Percentiles rank a stretch among this genome's conserved stretches.
Conservation (phyloP, 2,113 vertebrate species). For the Thamnophis sirtalis region DNA sequence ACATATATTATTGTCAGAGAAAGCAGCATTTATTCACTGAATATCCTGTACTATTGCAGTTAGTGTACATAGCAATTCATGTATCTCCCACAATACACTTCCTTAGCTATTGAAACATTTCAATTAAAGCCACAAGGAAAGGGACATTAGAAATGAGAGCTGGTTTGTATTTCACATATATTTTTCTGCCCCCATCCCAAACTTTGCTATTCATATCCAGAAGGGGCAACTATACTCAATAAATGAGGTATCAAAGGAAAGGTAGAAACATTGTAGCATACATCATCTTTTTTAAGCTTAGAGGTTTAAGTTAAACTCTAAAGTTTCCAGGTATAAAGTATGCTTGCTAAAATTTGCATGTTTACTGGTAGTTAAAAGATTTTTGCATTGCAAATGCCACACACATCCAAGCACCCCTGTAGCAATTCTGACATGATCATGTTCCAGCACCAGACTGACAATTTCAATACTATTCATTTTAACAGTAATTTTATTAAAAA, state of each 20-base stretch:
- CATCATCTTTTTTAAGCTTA: not conserved
- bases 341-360: conserved; percentile 2
- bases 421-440: conserved; percentile 49
- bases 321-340: not conserved
- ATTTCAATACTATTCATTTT: not conserved
- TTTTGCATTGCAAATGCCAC: conserved; percentile 19
- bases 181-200: not conserved
- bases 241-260: not conserved
- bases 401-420: conserved; percentile 30
- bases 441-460: conserved; percentile 26
- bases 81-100: not conserved
- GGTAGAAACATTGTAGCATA: not conserved
- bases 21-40: not conserved
- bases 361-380: not conserved
- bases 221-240: no score
- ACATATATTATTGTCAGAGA: not conserved
- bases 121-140: not conserved
- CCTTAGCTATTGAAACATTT: not conserved
- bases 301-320: not conserved
- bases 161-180: not conserved
- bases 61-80: not conserved
- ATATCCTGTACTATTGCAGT: not conserved
- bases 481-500: not conserved
- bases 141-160: not conserved
- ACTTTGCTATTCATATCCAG: not conserved